phyloP scores from a whole-genome alignment of 2,113 vertebrate species.

The Cygnus atratus region DNA sequence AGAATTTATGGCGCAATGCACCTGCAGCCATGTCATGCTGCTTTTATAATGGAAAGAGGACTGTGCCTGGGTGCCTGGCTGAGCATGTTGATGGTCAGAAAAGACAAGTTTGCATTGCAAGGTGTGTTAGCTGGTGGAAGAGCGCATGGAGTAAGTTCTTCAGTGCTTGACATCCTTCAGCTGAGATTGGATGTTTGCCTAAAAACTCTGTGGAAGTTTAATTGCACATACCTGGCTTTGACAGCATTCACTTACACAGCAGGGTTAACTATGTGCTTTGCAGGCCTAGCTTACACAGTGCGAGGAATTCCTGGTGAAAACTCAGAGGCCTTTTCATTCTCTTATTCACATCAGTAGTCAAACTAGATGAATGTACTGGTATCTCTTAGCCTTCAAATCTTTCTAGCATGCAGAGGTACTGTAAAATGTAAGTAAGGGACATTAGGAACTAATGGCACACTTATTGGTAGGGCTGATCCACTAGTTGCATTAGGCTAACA shows the following conservation, averaged over 20 bases:
- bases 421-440: neutral
- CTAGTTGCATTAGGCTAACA: neutral
- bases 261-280: neutral
- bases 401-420: neutral
- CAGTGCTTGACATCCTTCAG: neutral
- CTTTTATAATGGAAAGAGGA: neutral
- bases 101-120: neutral
- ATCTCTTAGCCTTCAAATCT: neutral
- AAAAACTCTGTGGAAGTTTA: neutral
- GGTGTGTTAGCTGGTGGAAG: neutral
- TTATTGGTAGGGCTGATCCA: neutral
- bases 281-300: neutral
- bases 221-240: neutral
- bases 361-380: neutral
- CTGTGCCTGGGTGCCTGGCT: neutral
- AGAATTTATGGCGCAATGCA: neutral
- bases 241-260: neutral
- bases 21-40: neutral
- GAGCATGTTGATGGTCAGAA: neutral
- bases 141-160: neutral
- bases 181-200: neutral
- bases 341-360: neutral
- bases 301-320: neutral
- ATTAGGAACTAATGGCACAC: neutral
- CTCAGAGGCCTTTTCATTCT: neutral